A percentile compares a stretch with the other conserved stretches of the same genome.
Conservation (phyloP, 1,140 invertebrate genomes). For the Helicoverpa zea region DNA sequence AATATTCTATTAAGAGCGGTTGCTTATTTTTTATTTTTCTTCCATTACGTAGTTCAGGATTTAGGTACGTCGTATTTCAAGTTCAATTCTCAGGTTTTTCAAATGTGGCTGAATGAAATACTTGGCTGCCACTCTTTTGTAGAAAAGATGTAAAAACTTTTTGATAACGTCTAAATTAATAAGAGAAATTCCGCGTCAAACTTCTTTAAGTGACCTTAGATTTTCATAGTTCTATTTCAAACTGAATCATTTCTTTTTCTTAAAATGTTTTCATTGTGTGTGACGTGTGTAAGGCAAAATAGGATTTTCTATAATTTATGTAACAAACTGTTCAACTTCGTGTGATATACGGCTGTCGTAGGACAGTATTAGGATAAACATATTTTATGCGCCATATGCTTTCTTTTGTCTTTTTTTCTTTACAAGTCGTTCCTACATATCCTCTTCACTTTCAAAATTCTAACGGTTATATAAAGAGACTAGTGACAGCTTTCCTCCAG, state of each 20-base stretch:
- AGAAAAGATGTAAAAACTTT: no score
- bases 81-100: no score
- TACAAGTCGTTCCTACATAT: background rate
- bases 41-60: no score
- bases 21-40: no score
- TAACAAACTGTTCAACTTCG: background rate
- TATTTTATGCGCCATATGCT: slow-evolving; percentile 6
- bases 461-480: no score
- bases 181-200: background rate
- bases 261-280: background rate
- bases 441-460: no score
- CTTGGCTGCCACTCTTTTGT: no score
- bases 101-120: no score
- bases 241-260: background rate
- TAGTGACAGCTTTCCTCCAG: no score
- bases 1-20: no score
- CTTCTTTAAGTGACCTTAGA: background rate
- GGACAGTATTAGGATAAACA: slow-evolving; percentile 9
- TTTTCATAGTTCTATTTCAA: background rate
- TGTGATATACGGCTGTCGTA: slow-evolving; percentile 14
- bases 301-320: slow-evolving; percentile 22
- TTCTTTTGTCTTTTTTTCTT: background rate
- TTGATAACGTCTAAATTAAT: background rate
- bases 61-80: no score
- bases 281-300: slow-evolving; percentile 5